Percentiles rank a stretch among this genome's conserved stretches.
Evolutionary conservation across 1,140 invertebrate species (phyloP).

Genomic region (Neocloeon triangulifer): DNA sequence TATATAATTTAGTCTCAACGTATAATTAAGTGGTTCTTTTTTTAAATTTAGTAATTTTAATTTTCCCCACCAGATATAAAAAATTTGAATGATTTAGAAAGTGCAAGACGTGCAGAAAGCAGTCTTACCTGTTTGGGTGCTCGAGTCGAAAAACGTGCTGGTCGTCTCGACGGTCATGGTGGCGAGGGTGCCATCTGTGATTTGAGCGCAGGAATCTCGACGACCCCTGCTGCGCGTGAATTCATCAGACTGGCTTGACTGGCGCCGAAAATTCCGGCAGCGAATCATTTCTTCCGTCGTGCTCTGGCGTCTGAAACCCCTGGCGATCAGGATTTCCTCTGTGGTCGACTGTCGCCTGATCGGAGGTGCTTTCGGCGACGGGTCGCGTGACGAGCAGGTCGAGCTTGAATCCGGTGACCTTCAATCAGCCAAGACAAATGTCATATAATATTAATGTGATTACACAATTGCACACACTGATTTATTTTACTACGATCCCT

Average conservation of each 20-base stretch:
- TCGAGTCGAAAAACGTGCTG: constrained; percentile 77
- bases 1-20: no score
- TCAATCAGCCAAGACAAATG: no score
- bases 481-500: no score
- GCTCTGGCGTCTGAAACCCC: constrained; percentile 68
- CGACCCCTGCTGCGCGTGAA: constrained; percentile 40
- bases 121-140: constrained; percentile 81
- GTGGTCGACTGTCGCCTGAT: constrained; percentile 72
- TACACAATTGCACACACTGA: no score
- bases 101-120: no score
- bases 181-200: constrained; percentile 73
- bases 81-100: no score
- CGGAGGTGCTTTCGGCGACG: constrained; percentile 33
- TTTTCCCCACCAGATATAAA: no score
- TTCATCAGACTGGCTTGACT: constrained; percentile 23
- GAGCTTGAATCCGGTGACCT: constrained; percentile 44
- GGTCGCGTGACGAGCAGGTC: constrained; percentile 41
- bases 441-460: no score
- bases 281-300: constrained; percentile 83
- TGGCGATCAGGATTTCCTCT: constrained; percentile 72
- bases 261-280: constrained; percentile 51
- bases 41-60: no score
- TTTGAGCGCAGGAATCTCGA: constrained; percentile 68
- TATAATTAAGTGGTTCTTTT: no score
- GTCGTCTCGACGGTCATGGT: constrained; percentile 83